A percentile compares a stretch with the other conserved stretches of the same genome.
phyloP scores from a whole-genome alignment of 2,113 vertebrate species.

The Bos taurus region ARS-UCD2.0 NC_037357.1:18901501-18902000 shows the following conservation, averaged over 20 bases:
- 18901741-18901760: background rate
- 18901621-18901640: background rate
- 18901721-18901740: background rate
- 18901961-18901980: background rate
- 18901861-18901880: background rate
- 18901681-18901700: background rate
- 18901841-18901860: background rate
- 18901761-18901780: background rate
- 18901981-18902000: background rate
- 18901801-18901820: background rate
- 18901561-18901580: background rate
- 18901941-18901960: background rate
- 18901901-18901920: background rate
- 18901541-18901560: background rate
- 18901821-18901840: background rate
- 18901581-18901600: background rate
- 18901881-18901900: background rate
- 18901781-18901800: background rate
- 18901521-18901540: background rate
- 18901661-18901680: background rate
- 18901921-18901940: background rate
- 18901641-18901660: background rate
- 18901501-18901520: background rate
- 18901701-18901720: background rate
- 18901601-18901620: background rate